Evolutionary conservation across 2,113 vertebrate species (phyloP), one percentile per base, ranked within the genome.

Genomic region (Cynopterus brachyotis): DNA sequence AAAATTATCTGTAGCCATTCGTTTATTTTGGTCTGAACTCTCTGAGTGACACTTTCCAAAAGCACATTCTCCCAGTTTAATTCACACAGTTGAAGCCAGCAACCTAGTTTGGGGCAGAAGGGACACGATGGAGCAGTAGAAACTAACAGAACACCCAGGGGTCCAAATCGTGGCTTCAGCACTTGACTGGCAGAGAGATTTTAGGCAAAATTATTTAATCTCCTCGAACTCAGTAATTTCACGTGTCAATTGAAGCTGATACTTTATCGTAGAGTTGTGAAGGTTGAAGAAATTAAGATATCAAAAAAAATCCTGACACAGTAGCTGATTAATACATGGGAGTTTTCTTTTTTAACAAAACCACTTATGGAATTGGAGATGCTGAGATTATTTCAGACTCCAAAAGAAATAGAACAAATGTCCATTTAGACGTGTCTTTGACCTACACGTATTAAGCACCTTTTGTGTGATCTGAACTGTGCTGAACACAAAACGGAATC

Each of bases 341-440:
- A 19, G 3, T 81, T 90, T 79, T 76, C 19, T 59, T 89, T 96
- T n/a, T 84, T 50, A 82, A 64, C 32, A 62, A 82, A 96, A 70
- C 16, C n/a, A 76, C 7, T 64, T 37, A 28, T 73, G 24, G 78
- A 53, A 22, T 45, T 75, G 28, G 64, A 96, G 84, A 88, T 17
- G 11, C 30, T 79, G 28, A 50, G 20, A n/a, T 64, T 70, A 47
- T 62, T 57, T 87, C 37, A 50, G 42, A 60, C 0, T 17, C 17
- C 42, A 59, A 66, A 66, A 50, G 66, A 72, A 53, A 20, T 22
- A 79, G 40, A 89, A 19, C 60, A 55, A 30, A 5, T 67, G 37
- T 22, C 66, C 28, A 2, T 57, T 79, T 67, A 42, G 42, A 28
- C 17, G 42, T 30, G 22, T 50, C 16, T 57, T 67, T 2, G 24